Evolutionary conservation across 2,113 vertebrate genomes (phyloP), one percentile per base, ranked within the genome.

Genomic region (Calypte anna): DNA sequence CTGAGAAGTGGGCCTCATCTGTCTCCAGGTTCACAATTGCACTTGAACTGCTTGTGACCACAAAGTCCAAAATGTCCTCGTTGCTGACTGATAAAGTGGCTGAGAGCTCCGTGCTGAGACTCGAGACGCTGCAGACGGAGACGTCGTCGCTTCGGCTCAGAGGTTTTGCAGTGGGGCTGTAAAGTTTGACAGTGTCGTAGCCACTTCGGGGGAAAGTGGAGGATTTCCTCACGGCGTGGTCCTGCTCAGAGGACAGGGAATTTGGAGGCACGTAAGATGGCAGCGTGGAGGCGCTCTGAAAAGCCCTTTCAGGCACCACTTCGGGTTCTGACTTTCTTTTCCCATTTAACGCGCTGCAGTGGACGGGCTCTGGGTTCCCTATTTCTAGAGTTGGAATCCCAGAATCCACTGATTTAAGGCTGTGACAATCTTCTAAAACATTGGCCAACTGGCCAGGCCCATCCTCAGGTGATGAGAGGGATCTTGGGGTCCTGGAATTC

Each of bases 341-440:
- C 30, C 81, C 91, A 1, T 64, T 89, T 21, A 96, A 93, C 58
- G 91, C 97, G 3, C 93, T 85, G 82, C 98, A 98, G 91, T 97
- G 96, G 62, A 98, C 94, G 12, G 98, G 98, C 82, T 99, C 98
- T 0, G 99, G 98, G 87, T 99, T 98, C 88, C 98, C 97, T 69
- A 99, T 98, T 97, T 99, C 99, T 40, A 99, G 98, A 12, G 98
- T 99, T 3, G 99, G 99, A 87, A 99, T 99, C 46, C 99, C 99
- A 0, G 99, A 99, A 97, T 99, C 99, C 95, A 98, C 98, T 4
- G 99, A 99, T 44, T 97, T 97, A 85, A 98, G 97, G 95, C 99
- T 99, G 81, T 96, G 96, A 87, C 95, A 96, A 81, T 99, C 99
- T 64, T 98, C 97, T 24, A 97, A 82, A 61, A 95, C 91, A 20